phyloP scores from a whole-genome alignment of 2,797 vertebrate genomes.

The Peromyscus aztecus region DNA sequence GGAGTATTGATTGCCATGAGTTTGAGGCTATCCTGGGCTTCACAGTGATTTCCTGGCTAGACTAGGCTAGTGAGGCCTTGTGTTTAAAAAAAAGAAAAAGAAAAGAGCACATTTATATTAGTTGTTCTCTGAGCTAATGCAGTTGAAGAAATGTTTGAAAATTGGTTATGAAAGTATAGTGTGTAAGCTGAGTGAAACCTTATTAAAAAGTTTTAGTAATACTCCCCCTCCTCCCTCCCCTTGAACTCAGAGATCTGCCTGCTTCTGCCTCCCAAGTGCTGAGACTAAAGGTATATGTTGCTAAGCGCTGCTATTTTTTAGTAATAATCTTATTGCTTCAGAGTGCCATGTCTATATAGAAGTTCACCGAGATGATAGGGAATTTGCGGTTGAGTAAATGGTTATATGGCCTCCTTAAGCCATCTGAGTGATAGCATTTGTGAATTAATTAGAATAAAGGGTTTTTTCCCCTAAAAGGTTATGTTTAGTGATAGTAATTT shows the following conservation, averaged over 20 bases:
- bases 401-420: not conserved
- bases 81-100: not conserved
- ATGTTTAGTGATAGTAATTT: constrained; percentile 45
- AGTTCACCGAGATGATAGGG: not conserved
- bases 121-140: not conserved
- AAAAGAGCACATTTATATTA: not conserved
- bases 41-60: not conserved
- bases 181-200: not conserved
- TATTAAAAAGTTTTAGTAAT: not conserved
- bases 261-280: not conserved
- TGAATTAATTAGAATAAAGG: not conserved
- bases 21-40: not conserved
- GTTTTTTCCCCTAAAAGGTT: not conserved
- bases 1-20: not conserved
- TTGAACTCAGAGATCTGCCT: not conserved
- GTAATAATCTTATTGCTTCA: not conserved
- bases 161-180: not conserved
- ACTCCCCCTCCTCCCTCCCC: too few species aligned
- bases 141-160: not conserved
- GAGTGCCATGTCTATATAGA: not conserved
- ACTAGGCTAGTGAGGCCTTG: not conserved
- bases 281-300: not conserved
- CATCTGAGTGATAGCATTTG: not conserved
- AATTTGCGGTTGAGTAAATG: not conserved
- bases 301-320: not conserved